Evolutionary conservation across 92 coral and sea anemone species (phyloP), one percentile per base, ranked within the genome.

Genomic region (Palythoa grandiflora): DNA sequence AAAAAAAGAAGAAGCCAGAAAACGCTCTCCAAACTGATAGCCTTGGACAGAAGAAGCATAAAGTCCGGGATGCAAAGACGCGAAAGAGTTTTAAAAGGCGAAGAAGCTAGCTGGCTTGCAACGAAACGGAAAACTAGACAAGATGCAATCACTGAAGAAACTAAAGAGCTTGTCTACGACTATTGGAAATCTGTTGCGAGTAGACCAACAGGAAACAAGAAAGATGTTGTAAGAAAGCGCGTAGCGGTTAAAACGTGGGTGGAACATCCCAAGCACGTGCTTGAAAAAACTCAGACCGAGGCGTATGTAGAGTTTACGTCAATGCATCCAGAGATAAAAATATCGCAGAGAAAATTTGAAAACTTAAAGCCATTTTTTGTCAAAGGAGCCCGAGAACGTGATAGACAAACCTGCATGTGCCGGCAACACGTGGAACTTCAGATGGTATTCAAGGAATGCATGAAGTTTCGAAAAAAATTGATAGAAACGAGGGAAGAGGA

Each of bases 161-260:
- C 75, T 44, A 35, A 70, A 70, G 75, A 70, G 72, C 72, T 66
- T 66, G 72, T 66, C 35, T 66, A 66, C 72, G 60, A 83, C 60
- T 16, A 38, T 66, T 83, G 76, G 87, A 65, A 66, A 80, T 70
- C 28, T 28, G 52, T 37, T 48, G 87, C 50, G 10, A 83, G 87
- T 40, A 83, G 87, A 48, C 87, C 61, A 68, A 83, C 77, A 16
- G 87, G 75, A 86, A 86, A 73, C 89, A 86, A 57, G 74, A 75
- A 57, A 13, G 83, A 75, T 55, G 54, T 59, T 54, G 77, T 73
- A 2, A 86, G 75, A 75, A 60, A 60, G 51, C 35, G 68, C 68
- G 35, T 61, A 61, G 68, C 68, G 7, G 68, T 61, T 61, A 71
- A 71, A 71, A 71, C 50, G 48, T 36, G 75, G 75, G 75, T 71